These are phyloP conservation scores for Alloscopus bannaensis DNA, from an alignment of 2,888 invertebrate species.

Conservation along the genomic window DNA sequence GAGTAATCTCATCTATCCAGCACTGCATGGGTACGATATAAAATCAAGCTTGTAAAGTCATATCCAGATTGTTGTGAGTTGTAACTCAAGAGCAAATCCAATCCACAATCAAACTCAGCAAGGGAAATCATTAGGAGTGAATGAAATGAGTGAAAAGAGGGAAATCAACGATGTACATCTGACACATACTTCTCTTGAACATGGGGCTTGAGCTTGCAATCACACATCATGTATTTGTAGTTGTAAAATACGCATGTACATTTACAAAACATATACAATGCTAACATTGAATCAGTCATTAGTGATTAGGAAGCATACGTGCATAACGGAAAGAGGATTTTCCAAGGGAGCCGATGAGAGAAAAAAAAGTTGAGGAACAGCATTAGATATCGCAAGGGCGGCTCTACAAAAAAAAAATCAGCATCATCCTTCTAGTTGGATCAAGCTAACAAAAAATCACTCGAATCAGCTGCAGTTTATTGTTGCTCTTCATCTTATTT, in stretches of 20 bases:
- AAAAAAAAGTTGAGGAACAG: conserved; percentile 37
- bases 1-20: no score
- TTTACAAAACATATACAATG: conserved; percentile 33
- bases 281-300: conserved; percentile 50
- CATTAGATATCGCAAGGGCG: conserved; percentile 35
- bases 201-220: no score
- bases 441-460: no score
- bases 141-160: conserved; percentile 55
- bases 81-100: not conserved
- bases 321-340: conserved; percentile 59
- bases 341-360: conserved; percentile 40
- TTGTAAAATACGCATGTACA: conserved; percentile 16
- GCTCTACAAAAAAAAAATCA: conserved; percentile 50
- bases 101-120: conserved; percentile 60
- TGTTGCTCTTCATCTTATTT: conserved; percentile 35
- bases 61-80: no score
- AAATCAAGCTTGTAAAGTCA: no score
- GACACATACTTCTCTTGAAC: no score
- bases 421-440: no score
- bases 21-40: not conserved
- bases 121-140: conserved; percentile 60
- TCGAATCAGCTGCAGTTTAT: no score
- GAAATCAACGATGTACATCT: conserved; percentile 46
- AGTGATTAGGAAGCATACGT: conserved; percentile 62
- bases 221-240: not conserved